These are phyloP conservation scores for Heteropelma amictum DNA, from an alignment of 2,888 invertebrate species.

Conservation along the genomic window DNA sequence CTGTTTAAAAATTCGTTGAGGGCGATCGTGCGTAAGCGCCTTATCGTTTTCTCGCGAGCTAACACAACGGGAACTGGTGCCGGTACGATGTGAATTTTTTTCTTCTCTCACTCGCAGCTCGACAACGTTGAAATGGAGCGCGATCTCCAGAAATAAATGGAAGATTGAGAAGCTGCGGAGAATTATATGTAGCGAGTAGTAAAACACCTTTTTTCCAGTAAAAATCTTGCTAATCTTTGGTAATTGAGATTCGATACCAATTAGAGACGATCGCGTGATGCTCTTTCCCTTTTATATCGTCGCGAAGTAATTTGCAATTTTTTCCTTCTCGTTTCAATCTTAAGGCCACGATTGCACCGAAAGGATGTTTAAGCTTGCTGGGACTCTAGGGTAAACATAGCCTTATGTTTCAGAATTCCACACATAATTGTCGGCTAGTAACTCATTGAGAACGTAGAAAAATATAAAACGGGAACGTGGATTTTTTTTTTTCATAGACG, in stretches of 20 bases:
- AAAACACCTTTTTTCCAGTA: conserved; percentile 3
- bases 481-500: too few species aligned
- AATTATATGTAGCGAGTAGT: conserved; percentile 2
- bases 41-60: conserved; percentile 44
- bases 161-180: conserved; percentile 10
- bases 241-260: conserved; percentile 73
- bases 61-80: conserved; percentile 15
- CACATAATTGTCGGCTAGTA: too few species aligned
- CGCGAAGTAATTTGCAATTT: neutral
- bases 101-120: neutral
- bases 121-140: conserved; percentile 4
- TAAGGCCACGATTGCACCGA: neutral
- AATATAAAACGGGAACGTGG: too few species aligned
- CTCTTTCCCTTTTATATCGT: neutral
- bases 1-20: conserved; percentile 25
- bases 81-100: conserved; percentile 7
- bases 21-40: conserved; percentile 42
- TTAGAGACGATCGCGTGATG: conserved; percentile 59
- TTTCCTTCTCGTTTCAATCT: conserved; percentile 1
- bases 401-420: too few species aligned
- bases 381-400: conserved; percentile 13
- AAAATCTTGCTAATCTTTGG: conserved; percentile 63
- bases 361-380: conserved; percentile 15
- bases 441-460: too few species aligned
- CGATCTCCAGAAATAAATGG: neutral